phyloP scores from a whole-genome alignment of 30 jellyfish, hydroid and myxozoan species.

The Nemopilema nomurai region DNA sequence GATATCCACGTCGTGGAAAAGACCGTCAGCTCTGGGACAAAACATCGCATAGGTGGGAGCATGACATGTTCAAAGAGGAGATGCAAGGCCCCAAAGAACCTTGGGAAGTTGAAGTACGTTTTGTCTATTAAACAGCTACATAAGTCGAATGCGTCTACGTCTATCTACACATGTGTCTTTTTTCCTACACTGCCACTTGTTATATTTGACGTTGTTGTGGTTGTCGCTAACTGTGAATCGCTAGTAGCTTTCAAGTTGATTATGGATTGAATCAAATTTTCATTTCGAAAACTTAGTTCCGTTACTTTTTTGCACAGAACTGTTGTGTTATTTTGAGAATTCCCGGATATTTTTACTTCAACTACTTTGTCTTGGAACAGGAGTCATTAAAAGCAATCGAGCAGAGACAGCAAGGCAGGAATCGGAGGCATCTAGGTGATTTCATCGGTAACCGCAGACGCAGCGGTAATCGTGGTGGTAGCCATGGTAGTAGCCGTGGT shows the following conservation, averaged over 20 bases:
- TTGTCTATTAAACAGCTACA: background rate
- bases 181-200: no score
- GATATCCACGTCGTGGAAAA: conserved; percentile 38
- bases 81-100: conserved; percentile 85
- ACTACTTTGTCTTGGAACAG: conserved; percentile 15
- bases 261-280: no score
- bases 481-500: conserved; percentile 34
- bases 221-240: no score
- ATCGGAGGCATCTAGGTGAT: conserved; percentile 43
- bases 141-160: no score
- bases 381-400: conserved; percentile 33
- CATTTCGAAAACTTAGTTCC: no score
- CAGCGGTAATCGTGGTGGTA: conserved; percentile 48
- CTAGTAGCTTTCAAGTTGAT: no score
- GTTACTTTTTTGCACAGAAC: no score
- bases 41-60: conserved; percentile 69
- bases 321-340: background rate
- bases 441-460: conserved; percentile 18
- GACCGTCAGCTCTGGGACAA: conserved; percentile 77
- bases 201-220: no score
- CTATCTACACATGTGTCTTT: no score
- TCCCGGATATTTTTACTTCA: no score
- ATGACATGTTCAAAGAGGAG: conserved; percentile 69
- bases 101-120: conserved; percentile 73
- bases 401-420: background rate